These are phyloP conservation scores for Eurois occulta DNA, from an alignment of 2,888 invertebrate species.

Conservation along the genomic window DNA sequence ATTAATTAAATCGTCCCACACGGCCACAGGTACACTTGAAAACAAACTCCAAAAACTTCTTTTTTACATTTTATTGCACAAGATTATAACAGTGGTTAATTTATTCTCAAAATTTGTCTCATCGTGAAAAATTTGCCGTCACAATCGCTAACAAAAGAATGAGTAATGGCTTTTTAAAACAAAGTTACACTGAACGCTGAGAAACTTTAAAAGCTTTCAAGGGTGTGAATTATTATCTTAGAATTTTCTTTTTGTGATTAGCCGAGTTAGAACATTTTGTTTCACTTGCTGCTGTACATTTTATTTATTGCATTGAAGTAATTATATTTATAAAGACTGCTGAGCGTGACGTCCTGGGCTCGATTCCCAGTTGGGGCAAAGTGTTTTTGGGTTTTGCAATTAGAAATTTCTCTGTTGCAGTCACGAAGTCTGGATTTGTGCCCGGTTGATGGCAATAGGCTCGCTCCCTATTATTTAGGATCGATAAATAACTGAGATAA, in stretches of 20 bases:
- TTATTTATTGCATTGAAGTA: slow-evolving; percentile 1
- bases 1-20: slow-evolving; percentile 64
- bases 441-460: neutral
- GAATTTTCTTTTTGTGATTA: slow-evolving; percentile 77
- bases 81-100: slow-evolving; percentile 89
- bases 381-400: neutral
- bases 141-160: slow-evolving; percentile 89
- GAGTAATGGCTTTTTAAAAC: slow-evolving; percentile 88
- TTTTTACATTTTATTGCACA: slow-evolving; percentile 80
- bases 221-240: slow-evolving; percentile 87
- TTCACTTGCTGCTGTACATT: slow-evolving; percentile 32
- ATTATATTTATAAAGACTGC: neutral
- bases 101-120: slow-evolving; percentile 90
- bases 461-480: neutral
- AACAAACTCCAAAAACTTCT: slow-evolving; percentile 68
- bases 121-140: slow-evolving; percentile 88
- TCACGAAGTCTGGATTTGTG: neutral
- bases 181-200: slow-evolving; percentile 86
- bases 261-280: slow-evolving; percentile 63
- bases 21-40: slow-evolving; percentile 67
- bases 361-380: neutral
- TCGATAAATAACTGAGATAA: neutral
- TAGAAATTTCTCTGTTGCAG: neutral
- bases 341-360: neutral
- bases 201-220: slow-evolving; percentile 86